Conservation (phyloP, 2,113 vertebrate species). For the Daphoenositta chrysoptera region DNA sequence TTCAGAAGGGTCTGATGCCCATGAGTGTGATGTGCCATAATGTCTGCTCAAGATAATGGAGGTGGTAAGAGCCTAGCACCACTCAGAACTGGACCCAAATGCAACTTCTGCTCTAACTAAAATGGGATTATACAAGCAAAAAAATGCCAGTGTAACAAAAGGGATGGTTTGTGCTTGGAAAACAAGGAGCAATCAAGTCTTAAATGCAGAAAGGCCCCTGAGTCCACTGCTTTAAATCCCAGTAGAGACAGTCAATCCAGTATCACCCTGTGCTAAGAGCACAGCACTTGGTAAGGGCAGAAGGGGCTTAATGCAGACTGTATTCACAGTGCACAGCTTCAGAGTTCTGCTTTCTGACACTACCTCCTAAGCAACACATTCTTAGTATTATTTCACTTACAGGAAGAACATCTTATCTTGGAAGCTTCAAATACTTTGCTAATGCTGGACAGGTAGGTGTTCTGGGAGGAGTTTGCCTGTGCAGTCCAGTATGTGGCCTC, state of each 20-base stretch:
- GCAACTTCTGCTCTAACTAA: background rate
- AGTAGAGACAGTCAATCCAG: background rate
- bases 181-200: background rate
- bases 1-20: background rate
- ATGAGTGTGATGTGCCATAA: background rate
- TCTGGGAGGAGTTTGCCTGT: background rate
- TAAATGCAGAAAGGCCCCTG: background rate
- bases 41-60: background rate
- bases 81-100: background rate
- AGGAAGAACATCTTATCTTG: background rate
- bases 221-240: background rate
- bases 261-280: background rate
- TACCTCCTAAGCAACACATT: background rate
- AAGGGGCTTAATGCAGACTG: background rate
- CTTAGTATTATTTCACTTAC: background rate
- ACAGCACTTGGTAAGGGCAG: background rate
- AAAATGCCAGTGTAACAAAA: background rate
- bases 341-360: background rate
- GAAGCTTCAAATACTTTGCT: background rate
- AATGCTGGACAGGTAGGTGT: rapidly evolving
- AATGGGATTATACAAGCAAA: background rate
- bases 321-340: background rate
- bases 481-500: rapidly evolving
- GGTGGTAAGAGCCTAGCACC: background rate
- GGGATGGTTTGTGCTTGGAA: background rate